Conservation (phyloP, 1,140 invertebrate genomes). For the Drosophila jambulina region DNA sequence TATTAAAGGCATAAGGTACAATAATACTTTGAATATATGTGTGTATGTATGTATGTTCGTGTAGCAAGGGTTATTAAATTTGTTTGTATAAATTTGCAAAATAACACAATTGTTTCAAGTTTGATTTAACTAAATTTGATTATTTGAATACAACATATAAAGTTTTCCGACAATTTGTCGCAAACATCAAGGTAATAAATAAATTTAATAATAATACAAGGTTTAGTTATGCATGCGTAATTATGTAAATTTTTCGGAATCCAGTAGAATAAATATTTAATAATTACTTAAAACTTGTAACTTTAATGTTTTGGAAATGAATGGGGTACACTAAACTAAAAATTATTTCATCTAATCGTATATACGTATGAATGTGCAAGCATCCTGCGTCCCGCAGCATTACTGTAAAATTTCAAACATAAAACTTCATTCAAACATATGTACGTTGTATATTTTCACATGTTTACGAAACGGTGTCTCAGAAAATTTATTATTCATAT, state of each 20-base stretch:
- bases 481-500: neutral
- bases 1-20: constrained; percentile 20
- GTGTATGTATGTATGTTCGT: neutral
- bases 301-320: neutral
- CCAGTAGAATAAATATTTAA: neutral
- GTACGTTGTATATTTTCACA: neutral
- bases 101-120: constrained; percentile 1
- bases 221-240: constrained; percentile 1
- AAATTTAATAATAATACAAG: constrained; percentile 11
- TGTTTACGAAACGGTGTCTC: neutral
- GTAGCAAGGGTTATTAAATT: neutral
- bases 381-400: neutral
- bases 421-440: neutral
- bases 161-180: neutral
- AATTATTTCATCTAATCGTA: neutral
- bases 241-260: neutral
- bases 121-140: constrained; percentile 2
- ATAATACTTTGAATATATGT: constrained; percentile 12
- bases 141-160: neutral
- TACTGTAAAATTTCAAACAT: neutral
- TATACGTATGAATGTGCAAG: constrained; percentile 2
- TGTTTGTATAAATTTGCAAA: neutral
- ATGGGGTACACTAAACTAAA: neutral
- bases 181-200: constrained; percentile 1
- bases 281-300: neutral